Evolutionary conservation across 2,888 invertebrate genomes (phyloP).

Genomic region (Branchipolynoe longqiensis): DNA sequence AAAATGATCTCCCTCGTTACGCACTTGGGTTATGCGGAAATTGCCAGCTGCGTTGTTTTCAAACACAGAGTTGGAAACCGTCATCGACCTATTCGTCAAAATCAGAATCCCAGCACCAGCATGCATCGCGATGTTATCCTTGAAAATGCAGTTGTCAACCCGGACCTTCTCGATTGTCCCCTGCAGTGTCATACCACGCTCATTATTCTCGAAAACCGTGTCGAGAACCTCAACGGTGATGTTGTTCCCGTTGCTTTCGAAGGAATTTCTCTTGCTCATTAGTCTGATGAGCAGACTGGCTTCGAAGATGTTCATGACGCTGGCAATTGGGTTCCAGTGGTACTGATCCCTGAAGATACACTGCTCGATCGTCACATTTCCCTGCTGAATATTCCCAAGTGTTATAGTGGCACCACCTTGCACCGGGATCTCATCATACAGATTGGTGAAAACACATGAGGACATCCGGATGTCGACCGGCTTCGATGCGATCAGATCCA

Average conservation of each 20-base stretch:
- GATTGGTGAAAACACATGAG: slow-evolving; percentile 40
- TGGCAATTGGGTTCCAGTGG: slow-evolving; percentile 62
- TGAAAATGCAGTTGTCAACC: slow-evolving; percentile 52
- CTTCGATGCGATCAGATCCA: slow-evolving; percentile 43
- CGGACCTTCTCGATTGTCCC: slow-evolving; percentile 43
- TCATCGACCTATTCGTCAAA: slow-evolving; percentile 55
- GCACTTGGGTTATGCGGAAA: slow-evolving; percentile 60
- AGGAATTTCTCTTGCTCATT: slow-evolving; percentile 50
- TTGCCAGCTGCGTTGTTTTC: slow-evolving; percentile 64
- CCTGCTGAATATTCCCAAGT: slow-evolving; percentile 44
- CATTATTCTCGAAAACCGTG: slow-evolving; percentile 58
- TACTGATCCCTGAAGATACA: slow-evolving; percentile 63
- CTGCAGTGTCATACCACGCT: slow-evolving; percentile 56
- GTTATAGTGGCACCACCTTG: slow-evolving; percentile 63
- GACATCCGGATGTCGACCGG: slow-evolving; percentile 45
- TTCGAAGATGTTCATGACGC: slow-evolving; percentile 67
- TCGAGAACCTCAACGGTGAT: slow-evolving; percentile 46
- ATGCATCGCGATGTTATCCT: slow-evolving; percentile 64
- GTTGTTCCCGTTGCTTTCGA: slow-evolving; percentile 49
- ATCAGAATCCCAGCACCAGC: slow-evolving; percentile 64
- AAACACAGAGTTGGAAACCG: slow-evolving; percentile 65
- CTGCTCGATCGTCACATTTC: slow-evolving; percentile 58
- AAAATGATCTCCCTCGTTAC: slow-evolving; percentile 57
- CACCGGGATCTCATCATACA: slow-evolving; percentile 7
- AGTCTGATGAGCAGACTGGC: slow-evolving; percentile 64